phyloP scores from a whole-genome alignment of 2,797 vertebrate genomes.

The Oryzias sinensis region DNA sequence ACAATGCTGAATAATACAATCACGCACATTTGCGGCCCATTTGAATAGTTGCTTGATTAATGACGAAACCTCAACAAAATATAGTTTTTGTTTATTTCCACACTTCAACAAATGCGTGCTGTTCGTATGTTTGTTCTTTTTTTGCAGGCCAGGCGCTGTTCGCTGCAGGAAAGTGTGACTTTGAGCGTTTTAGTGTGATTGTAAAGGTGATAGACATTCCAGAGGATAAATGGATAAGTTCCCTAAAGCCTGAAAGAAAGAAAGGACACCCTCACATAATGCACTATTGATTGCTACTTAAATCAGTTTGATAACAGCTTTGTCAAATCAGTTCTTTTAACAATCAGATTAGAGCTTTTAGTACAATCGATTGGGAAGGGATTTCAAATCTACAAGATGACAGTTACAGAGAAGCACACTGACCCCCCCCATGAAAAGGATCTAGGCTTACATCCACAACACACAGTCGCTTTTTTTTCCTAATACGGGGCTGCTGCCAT shows the following conservation, averaged over 20 bases:
- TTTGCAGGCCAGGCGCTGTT: conserved; percentile 23
- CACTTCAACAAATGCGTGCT: conserved; percentile 47
- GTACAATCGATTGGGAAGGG: conserved; percentile 73
- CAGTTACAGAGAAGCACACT: conserved; percentile 57
- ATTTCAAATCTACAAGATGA: conserved; percentile 77
- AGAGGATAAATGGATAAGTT: conserved; percentile 68
- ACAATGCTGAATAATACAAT: conserved; percentile 61
- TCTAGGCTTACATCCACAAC: conserved; percentile 34
- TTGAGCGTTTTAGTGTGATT: conserved; percentile 27
- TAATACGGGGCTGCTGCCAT: conserved; percentile 14
- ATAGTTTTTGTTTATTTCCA: conserved; percentile 49
- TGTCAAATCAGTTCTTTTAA: conserved; percentile 86
- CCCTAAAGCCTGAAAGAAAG: conserved; percentile 53
- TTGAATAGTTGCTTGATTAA: conserved; percentile 47
- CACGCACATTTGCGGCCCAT: conserved; percentile 47
- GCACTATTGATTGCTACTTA: conserved; percentile 79
- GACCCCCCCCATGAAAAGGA: conserved; percentile 54
- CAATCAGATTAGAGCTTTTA: conserved; percentile 86
- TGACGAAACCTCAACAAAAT: conserved; percentile 58
- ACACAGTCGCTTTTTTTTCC: conserved; percentile 37
- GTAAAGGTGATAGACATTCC: conserved; percentile 41
- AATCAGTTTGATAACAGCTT: conserved; percentile 84
- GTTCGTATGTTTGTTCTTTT: conserved; percentile 39
- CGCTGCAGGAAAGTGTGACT: neutral
- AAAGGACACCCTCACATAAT: conserved; percentile 67